Conservation (phyloP, 2,888 invertebrate species). For the Drosophila mulleri region DNA sequence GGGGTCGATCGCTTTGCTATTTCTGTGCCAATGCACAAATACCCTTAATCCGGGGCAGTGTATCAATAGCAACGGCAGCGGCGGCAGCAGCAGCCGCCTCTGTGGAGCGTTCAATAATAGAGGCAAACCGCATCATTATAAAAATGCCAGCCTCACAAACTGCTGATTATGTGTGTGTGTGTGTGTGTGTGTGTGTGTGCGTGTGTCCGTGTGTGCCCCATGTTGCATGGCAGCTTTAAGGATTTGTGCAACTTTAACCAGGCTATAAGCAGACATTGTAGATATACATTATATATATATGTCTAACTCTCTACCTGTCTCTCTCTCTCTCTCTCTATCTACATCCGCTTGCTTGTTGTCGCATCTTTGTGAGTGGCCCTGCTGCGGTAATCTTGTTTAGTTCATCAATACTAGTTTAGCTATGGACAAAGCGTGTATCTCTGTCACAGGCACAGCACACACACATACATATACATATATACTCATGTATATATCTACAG, state of each 20-base stretch:
- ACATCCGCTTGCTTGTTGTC: conserved; percentile 19
- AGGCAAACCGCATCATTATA: conserved; percentile 57
- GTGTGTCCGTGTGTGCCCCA: too few relatives aligned
- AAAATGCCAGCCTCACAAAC: conserved; percentile 43
- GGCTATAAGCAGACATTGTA: conserved; percentile 10
- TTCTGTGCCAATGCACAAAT: conserved; percentile 57
- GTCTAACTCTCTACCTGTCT: background rate
- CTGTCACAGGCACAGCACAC: conserved; percentile 21
- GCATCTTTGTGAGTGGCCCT: conserved; percentile 40
- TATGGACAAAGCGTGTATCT: conserved; percentile 65
- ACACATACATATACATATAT: background rate
- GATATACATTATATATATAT: too few relatives aligned
- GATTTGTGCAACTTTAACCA: conserved; percentile 56
- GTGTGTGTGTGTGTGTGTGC: conserved; percentile 8
- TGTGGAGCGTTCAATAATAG: conserved; percentile 49
- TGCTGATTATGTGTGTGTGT: conserved; percentile 19
- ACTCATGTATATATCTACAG: background rate
- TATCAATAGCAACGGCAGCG: conserved; percentile 7
- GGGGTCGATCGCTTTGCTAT: conserved; percentile 26
- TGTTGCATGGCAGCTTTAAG: conserved; percentile 50
- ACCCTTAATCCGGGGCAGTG: conserved; percentile 59
- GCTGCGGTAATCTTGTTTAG: conserved; percentile 72
- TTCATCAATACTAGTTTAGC: conserved; percentile 78
- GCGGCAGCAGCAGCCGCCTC: conserved; percentile 13
- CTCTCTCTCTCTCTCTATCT: background rate